phyloP scores from a whole-genome alignment of 2,797 vertebrate species.

The Rhynchonycteris naso region DNA sequence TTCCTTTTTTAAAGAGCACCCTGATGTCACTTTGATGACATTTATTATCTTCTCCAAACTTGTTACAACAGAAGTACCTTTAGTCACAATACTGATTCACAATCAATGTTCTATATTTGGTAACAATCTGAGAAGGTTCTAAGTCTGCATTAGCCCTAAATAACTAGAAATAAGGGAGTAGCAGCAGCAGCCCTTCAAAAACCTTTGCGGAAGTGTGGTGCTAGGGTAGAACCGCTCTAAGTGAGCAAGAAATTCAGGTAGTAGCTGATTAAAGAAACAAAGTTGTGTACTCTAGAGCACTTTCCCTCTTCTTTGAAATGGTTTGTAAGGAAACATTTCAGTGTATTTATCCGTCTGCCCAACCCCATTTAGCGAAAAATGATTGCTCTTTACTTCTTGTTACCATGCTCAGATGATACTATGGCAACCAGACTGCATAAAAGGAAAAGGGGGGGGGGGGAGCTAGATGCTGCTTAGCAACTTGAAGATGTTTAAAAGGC shows the following conservation, averaged over 20 bases:
- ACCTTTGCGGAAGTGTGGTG: neutral
- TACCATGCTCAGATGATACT: constrained; percentile 84
- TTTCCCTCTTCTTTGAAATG: neutral
- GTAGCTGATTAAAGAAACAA: fast-evolving
- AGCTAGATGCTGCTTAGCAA: constrained; percentile 86
- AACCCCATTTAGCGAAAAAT: constrained; percentile 78
- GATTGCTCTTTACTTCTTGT: constrained; percentile 85
- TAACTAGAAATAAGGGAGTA: constrained; percentile 69
- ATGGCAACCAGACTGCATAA: constrained; percentile 86
- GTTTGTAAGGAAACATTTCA: constrained; percentile 70
- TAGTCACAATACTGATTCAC: constrained; percentile 47
- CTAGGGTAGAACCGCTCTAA: neutral
- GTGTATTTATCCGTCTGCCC: constrained; percentile 72
- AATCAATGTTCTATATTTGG: constrained; percentile 55
- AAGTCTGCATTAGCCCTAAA: constrained; percentile 57
- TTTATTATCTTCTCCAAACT: constrained; percentile 47
- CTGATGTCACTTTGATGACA: constrained; percentile 60
- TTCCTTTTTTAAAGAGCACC: neutral
- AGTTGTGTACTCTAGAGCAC: fast-evolving
- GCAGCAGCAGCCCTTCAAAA: constrained; percentile 7
- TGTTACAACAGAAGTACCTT: neutral
- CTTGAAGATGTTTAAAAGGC: constrained; percentile 85
- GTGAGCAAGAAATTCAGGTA: neutral
- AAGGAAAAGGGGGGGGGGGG: constrained; percentile 78
- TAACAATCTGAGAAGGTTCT: neutral